Evolutionary conservation across 2,888 invertebrate species (phyloP).

Genomic region (Pimpla rufipes): DNA sequence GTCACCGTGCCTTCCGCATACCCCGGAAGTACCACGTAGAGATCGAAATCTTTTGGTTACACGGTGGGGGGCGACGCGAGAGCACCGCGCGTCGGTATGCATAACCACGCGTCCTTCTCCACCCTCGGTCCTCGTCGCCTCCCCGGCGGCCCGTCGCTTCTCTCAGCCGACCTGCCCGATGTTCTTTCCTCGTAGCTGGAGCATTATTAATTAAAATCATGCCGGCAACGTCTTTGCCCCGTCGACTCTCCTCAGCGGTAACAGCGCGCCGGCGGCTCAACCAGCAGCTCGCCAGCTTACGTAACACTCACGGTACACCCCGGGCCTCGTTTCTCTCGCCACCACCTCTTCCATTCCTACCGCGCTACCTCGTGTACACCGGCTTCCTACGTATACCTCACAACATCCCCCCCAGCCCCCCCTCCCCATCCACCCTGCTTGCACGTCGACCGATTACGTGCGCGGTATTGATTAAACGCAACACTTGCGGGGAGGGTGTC

Average conservation of each 20-base stretch:
- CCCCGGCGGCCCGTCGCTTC: slow-evolving; percentile 24
- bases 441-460: slow-evolving; percentile 71
- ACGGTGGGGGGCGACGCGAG: slow-evolving; percentile 6
- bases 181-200: slow-evolving; percentile 47
- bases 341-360: slow-evolving; percentile 38
- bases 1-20: slow-evolving; percentile 49
- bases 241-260: slow-evolving; percentile 49
- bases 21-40: slow-evolving; percentile 53
- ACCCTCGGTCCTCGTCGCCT: slow-evolving; percentile 19
- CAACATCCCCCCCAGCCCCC: slow-evolving; percentile 56
- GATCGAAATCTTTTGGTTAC: slow-evolving; percentile 63
- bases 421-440: slow-evolving; percentile 60
- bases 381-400: slow-evolving; percentile 52
- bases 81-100: slow-evolving; percentile 23
- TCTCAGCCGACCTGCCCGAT: slow-evolving; percentile 29
- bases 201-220: slow-evolving; percentile 72
- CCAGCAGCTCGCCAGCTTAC: slow-evolving; percentile 59
- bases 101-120: slow-evolving; percentile 24
- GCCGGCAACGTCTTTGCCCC: slow-evolving; percentile 62
- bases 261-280: slow-evolving; percentile 16
- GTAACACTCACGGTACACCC: slow-evolving; percentile 66
- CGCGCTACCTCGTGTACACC: slow-evolving; percentile 22
- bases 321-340: slow-evolving; percentile 21
- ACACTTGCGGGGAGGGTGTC: slow-evolving; percentile 74
- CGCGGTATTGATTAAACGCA: slow-evolving; percentile 84